A percentile compares a stretch with the other conserved stretches of the same genome.
These are phyloP conservation scores for Branchinecta sandiegonensis DNA, from an alignment of 2,888 invertebrate species.

Conservation along the genomic window DNA sequence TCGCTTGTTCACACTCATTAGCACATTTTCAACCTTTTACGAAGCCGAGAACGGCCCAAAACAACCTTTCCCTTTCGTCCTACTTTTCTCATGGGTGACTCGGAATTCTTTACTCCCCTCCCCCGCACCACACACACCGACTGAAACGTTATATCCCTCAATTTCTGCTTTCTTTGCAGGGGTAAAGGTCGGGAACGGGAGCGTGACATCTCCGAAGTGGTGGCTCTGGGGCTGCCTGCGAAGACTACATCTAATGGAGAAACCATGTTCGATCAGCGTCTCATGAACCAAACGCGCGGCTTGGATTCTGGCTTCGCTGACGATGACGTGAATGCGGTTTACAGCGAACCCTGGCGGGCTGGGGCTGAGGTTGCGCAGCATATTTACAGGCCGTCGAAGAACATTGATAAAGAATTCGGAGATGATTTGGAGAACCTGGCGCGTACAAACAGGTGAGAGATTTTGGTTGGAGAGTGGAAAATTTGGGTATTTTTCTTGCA, in stretches of 20 bases:
- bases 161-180: slow-evolving; percentile 33
- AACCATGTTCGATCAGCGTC: slow-evolving; percentile 79
- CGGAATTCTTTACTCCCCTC: too few species aligned
- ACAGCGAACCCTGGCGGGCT: slow-evolving; percentile 95
- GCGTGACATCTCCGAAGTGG: slow-evolving; percentile 95
- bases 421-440: slow-evolving; percentile 77
- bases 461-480: background rate
- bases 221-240: slow-evolving; percentile 87
- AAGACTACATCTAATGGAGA: slow-evolving; percentile 54
- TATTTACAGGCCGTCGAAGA: slow-evolving; percentile 74
- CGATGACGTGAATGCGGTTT: slow-evolving; percentile 93
- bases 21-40: too few species aligned
- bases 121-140: too few species aligned
- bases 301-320: slow-evolving; percentile 92
- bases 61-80: too few species aligned
- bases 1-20: too few species aligned
- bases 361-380: slow-evolving; percentile 69
- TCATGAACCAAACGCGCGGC: slow-evolving; percentile 84
- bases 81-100: too few species aligned
- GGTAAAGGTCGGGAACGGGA: slow-evolving; percentile 78
- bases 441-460: slow-evolving; percentile 58
- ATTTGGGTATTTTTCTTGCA: too few species aligned
- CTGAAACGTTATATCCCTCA: too few species aligned
- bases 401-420: slow-evolving; percentile 80
- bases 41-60: too few species aligned